Percentiles rank a stretch among this genome's conserved stretches.
phyloP scores from a whole-genome alignment of 2,797 vertebrate genomes.

The Tokudaia tokunoshimensis region DNA sequence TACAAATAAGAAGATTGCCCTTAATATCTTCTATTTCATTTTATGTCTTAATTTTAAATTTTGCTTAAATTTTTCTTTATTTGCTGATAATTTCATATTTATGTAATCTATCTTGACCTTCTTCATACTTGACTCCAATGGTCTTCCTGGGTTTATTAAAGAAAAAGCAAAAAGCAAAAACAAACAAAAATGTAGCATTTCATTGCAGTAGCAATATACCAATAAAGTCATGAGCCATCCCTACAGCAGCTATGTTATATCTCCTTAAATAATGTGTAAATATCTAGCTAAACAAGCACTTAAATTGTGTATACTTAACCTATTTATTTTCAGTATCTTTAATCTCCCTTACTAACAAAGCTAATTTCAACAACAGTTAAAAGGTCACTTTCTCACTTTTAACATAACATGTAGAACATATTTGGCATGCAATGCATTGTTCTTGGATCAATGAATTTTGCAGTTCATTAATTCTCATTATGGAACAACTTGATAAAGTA shows the following conservation, averaged over 20 bases:
- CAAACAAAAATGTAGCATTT: not conserved
- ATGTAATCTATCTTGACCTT: not conserved
- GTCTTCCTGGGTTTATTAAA: too few relatives aligned
- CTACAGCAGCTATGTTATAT: not conserved
- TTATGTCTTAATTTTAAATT: not conserved
- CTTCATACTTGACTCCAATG: not conserved
- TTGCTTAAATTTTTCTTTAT: not conserved
- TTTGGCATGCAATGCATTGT: conserved; percentile 43
- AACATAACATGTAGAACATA: not conserved
- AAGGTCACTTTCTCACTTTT: not conserved
- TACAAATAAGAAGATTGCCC: too few relatives aligned
- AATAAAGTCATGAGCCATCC: too few relatives aligned
- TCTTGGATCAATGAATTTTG: conserved; percentile 58
- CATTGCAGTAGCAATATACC: not conserved
- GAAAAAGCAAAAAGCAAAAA: not conserved
- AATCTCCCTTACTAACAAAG: not conserved
- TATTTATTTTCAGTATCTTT: not conserved
- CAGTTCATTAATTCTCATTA: conserved; percentile 50
- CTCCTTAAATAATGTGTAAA: not conserved
- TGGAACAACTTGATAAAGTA: conserved; percentile 44
- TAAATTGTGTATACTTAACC: not conserved
- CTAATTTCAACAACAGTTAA: not conserved
- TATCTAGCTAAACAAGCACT: not conserved
- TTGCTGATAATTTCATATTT: not conserved
- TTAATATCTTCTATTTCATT: too few relatives aligned